phyloP scores from a whole-genome alignment of 1,140 invertebrate genomes.

The Tetramorium parvispinum region DNA sequence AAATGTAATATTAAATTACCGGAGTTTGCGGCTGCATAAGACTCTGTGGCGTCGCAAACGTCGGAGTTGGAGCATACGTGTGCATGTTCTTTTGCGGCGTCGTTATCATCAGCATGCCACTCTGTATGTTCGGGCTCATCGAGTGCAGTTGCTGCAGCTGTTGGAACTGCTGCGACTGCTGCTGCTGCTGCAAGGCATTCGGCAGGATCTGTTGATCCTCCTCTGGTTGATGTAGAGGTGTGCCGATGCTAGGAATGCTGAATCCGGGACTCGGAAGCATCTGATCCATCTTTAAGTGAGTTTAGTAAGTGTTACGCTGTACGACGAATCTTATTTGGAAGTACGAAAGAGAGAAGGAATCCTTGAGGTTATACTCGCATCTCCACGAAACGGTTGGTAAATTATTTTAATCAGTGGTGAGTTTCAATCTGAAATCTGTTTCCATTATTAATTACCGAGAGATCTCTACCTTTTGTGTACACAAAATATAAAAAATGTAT shows the following conservation, averaged over 20 bases:
- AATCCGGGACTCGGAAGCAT: slow-evolving; percentile 95
- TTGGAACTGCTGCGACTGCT: slow-evolving; percentile 85
- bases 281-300: slow-evolving; percentile 90
- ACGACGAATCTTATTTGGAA: slow-evolving; percentile 7
- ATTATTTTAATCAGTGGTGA: neutral
- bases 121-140: slow-evolving; percentile 86
- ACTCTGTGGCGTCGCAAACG: slow-evolving; percentile 90
- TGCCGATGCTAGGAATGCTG: slow-evolving; percentile 95
- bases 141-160: slow-evolving; percentile 86
- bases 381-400: neutral
- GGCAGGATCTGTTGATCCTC: slow-evolving; percentile 95
- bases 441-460: neutral
- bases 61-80: slow-evolving; percentile 88
- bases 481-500: neutral
- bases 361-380: slow-evolving; percentile 16
- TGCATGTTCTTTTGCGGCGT: slow-evolving; percentile 90
- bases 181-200: slow-evolving; percentile 92
- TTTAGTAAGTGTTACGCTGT: slow-evolving; percentile 8
- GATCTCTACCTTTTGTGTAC: no score
- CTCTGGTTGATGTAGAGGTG: slow-evolving; percentile 95
- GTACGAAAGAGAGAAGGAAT: neutral
- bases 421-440: neutral
- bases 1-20: slow-evolving; percentile 84
- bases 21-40: slow-evolving; percentile 96
- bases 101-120: slow-evolving; percentile 85